Conservation (phyloP, 2,888 invertebrate species). For the Chaetogeoica ovagalla region DNA sequence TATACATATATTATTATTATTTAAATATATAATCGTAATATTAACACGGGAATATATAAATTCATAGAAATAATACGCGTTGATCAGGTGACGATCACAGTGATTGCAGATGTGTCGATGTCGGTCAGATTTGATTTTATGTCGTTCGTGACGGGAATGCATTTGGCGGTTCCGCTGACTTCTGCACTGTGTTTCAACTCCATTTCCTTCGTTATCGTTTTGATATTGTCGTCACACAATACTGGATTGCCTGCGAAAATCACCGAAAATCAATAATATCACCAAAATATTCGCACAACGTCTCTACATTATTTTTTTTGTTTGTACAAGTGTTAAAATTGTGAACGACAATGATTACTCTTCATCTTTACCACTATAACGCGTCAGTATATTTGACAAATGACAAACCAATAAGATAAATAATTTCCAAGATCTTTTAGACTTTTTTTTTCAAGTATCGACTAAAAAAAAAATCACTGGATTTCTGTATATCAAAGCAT, state of each 20-base stretch:
- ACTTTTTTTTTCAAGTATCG: no score
- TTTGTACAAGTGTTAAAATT: no score
- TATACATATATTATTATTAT: no score
- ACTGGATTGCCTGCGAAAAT: conserved; percentile 75
- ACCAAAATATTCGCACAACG: no score
- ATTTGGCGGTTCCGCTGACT: conserved; percentile 52
- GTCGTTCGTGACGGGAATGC: conserved; percentile 37
- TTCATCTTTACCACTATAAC: no score
- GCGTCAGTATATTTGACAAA: no score
- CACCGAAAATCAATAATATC: background rate
- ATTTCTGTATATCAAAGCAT: no score
- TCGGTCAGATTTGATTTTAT: conserved; percentile 28
- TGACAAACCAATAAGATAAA: no score
- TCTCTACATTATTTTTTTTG: no score
- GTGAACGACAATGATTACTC: no score
- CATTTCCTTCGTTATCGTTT: conserved; percentile 61
- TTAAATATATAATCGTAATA: conserved; percentile 31
- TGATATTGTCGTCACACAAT: conserved; percentile 73
- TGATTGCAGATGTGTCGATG: conserved; percentile 38
- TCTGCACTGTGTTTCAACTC: conserved; percentile 54
- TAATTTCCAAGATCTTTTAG: no score
- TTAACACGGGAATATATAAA: conserved; percentile 40
- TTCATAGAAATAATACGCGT: conserved; percentile 26
- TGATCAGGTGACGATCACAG: conserved; percentile 34
- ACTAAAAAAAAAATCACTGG: no score